Percentiles rank a stretch among this genome's conserved stretches.
Evolutionary conservation across 2,888 invertebrate genomes (phyloP).

Genomic region (Calliscelio sp.): DNA sequence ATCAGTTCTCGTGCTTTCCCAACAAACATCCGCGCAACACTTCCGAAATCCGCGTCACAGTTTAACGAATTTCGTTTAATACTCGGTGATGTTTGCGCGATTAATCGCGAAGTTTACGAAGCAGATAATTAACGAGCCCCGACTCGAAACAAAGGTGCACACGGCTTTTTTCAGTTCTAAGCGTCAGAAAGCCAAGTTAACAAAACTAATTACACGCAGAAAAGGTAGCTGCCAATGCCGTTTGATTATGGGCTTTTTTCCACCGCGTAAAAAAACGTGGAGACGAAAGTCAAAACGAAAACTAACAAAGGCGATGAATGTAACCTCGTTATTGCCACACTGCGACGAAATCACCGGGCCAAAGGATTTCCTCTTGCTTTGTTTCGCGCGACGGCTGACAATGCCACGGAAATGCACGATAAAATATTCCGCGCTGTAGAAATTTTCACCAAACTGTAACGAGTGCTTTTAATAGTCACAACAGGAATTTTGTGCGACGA

Average conservation of each 20-base stretch:
- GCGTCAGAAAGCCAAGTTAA: conserved; percentile 43
- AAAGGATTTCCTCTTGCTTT: conserved; percentile 69
- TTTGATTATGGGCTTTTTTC: conserved; percentile 64
- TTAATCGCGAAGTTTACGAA: conserved; percentile 58
- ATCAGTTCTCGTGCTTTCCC: not conserved
- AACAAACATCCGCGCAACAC: conserved; percentile 15
- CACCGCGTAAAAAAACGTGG: conserved; percentile 21
- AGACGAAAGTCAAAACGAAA: no score
- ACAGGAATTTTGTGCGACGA: no score
- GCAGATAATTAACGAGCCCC: conserved; percentile 55
- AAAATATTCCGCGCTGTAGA: conserved; percentile 35
- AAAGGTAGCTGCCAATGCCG: conserved; percentile 39
- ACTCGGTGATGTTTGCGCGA: conserved; percentile 58
- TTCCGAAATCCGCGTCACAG: conserved; percentile 39
- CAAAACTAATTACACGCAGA: conserved; percentile 60
- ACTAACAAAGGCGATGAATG: no score
- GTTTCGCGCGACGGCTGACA: conserved; percentile 49
- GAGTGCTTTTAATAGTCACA: conserved; percentile 31
- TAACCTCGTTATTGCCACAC: conserved; percentile 67
- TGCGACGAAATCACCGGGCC: conserved; percentile 59
- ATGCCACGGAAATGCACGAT: conserved; percentile 16
- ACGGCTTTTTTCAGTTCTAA: conserved; percentile 38
- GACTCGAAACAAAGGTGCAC: conserved; percentile 36
- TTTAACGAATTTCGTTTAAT: conserved; percentile 58
- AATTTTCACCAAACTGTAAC: conserved; percentile 3